Evolutionary conservation across 2,888 invertebrate genomes (phyloP).

Genomic region (Brenthis hecate): DNA sequence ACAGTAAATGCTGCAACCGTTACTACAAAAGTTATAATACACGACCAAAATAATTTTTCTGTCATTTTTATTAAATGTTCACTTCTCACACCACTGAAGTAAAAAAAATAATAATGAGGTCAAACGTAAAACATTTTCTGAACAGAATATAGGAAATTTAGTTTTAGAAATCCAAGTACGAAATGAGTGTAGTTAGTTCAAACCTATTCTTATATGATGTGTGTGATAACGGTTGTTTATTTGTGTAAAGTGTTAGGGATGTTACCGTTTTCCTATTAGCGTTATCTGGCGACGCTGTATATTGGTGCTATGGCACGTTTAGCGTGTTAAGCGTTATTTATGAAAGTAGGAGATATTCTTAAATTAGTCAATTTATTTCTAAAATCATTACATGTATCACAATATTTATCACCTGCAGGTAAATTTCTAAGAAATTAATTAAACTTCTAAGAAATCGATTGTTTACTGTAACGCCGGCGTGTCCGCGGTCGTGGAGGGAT

Average conservation of each 20-base stretch:
- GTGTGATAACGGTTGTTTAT: slow-evolving; percentile 70
- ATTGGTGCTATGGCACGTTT: slow-evolving; percentile 44
- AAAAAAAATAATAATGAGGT: slow-evolving; percentile 11
- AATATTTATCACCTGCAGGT: too few relatives aligned
- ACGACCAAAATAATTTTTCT: slow-evolving; percentile 51
- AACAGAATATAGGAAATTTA: slow-evolving; percentile 6
- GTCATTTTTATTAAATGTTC: slow-evolving; percentile 50
- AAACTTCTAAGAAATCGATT: too few relatives aligned
- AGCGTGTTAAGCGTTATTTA: slow-evolving; percentile 25
- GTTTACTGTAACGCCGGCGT: too few relatives aligned
- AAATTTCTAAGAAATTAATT: too few relatives aligned
- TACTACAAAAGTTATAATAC: slow-evolving; percentile 49
- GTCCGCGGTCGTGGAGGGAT: too few relatives aligned
- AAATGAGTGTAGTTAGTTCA: slow-evolving; percentile 57
- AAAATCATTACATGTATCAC: too few relatives aligned
- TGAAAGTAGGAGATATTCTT: slow-evolving; percentile 17
- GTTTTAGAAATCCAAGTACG: slow-evolving; percentile 37
- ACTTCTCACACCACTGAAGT: slow-evolving; percentile 26
- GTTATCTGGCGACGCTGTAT: slow-evolving; percentile 45
- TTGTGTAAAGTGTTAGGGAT: slow-evolving; percentile 66
- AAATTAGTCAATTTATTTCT: too few relatives aligned
- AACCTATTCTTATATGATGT: slow-evolving; percentile 66
- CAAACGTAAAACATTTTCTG: slow-evolving; percentile 25
- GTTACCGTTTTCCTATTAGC: slow-evolving; percentile 74
- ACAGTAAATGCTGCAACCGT: slow-evolving; percentile 54